Base-by-base conservation (phyloP, 2,888 invertebrate species). In the Arenicola marina region DNA sequence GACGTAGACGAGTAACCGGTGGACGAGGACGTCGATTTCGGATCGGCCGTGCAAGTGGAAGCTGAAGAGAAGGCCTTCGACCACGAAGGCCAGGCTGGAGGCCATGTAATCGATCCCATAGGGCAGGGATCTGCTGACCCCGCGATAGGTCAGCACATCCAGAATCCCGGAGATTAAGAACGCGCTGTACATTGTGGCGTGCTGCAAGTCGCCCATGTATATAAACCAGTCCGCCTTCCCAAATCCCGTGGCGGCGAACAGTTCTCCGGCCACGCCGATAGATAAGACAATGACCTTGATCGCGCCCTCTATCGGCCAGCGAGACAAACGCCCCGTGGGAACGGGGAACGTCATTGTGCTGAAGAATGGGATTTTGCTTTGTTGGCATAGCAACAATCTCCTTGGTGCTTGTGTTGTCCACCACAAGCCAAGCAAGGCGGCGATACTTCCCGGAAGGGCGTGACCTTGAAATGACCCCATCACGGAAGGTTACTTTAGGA, bases 171-270 rank as follows among this genome's bases (percentile, higher is more conserved):
- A 75, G 31, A 82, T 58, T 28, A 77, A 80, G 67, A 84, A 83
- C 68, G 80, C 81, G 68, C 77, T 76, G 70, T 77, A 83, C 82
- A 84, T 84, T 53, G 82, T 82, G 59, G 79, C 76, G 65, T 84
- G 82, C 59, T 83, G 83, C 45, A 73, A 76, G 67, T 81, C 82
- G 26, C 73, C 32, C n/a, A 32, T 38, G n/a, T n/a, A 26, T 18
- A 56, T 11, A 38, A n/a, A 38, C 11, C 43, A 15, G 43, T 38
- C 11, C n/a, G n/a, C n/a, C n/a, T n/a, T n/a, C 11, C n/a, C 11
- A n/a, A 38, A 38, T 38, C 11, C n/a, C 11, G 43, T 11, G n/a
- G 43, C 43, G 11, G n/a, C n/a, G 11, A 38, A 15, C n/a, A 38
- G 43, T 38, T 38, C 43, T n/a, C 11, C 43, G 11, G 43, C n/a